phyloP scores from a whole-genome alignment of 2,113 vertebrate species.

The Spizaetus ornatus region DNA sequence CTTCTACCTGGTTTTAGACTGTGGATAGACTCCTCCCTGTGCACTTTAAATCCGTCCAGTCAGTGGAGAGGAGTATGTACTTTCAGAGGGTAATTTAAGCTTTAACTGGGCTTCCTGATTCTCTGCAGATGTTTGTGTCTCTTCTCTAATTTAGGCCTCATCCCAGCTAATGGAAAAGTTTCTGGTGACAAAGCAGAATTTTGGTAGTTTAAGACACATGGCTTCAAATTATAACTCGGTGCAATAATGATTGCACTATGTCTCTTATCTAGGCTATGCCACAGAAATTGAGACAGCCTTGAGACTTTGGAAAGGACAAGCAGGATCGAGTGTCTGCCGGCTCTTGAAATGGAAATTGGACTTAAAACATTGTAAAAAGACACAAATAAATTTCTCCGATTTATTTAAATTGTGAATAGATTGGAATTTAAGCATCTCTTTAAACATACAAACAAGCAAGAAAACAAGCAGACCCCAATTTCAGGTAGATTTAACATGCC shows the following conservation, averaged over 20 bases:
- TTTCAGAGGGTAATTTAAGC: neutral
- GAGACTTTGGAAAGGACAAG: neutral
- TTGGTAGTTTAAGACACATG: neutral
- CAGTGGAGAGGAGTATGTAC: neutral
- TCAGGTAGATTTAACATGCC: conserved; percentile 33
- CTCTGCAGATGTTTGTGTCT: neutral
- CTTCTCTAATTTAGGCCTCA: neutral
- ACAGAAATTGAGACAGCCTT: rapidly evolving
- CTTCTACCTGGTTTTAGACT: neutral
- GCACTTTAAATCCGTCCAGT: rapidly evolving
- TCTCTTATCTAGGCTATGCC: neutral
- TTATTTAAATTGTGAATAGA: neutral
- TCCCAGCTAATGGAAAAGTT: neutral
- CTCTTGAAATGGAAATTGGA: neutral
- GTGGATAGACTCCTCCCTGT: rapidly evolving
- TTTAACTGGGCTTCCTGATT: neutral
- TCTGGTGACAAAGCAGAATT: neutral
- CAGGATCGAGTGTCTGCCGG: neutral
- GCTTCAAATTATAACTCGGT: neutral
- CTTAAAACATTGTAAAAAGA: neutral
- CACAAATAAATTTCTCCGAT: neutral
- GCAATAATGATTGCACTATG: rapidly evolving
- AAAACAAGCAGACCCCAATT: conserved; percentile 6
- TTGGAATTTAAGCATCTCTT: neutral
- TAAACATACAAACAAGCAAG: neutral